phyloP scores from a whole-genome alignment of 2,888 invertebrate species.

The Pocota personata region DNA sequence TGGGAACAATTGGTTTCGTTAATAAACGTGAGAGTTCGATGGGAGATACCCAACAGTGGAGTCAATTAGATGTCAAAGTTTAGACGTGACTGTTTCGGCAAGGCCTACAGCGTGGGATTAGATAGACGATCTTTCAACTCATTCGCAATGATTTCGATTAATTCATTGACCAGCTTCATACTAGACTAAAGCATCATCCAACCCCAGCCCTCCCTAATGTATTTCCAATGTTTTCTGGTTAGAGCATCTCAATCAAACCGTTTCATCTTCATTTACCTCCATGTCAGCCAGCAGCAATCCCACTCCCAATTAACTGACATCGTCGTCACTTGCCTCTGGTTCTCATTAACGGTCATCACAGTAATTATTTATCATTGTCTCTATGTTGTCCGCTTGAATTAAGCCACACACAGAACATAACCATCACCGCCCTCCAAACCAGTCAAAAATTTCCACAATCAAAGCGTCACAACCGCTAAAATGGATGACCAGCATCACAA shows the following conservation, averaged over 20 bases:
- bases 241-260: conserved; percentile 42
- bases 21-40: conserved; percentile 50
- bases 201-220: too few species aligned
- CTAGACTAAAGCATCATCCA: too few species aligned
- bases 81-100: neutral
- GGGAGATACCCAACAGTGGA: neutral
- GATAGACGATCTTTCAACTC: too few species aligned
- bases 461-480: conserved; percentile 53
- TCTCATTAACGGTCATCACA: conserved; percentile 42
- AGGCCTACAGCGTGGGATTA: neutral
- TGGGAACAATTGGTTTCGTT: conserved; percentile 6
- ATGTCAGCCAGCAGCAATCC: conserved; percentile 32
- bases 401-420: conserved; percentile 12
- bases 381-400: conserved; percentile 41
- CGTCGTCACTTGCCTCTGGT: conserved; percentile 35
- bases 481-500: conserved; percentile 49
- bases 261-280: conserved; percentile 59
- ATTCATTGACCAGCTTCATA: conserved; percentile 2
- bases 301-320: conserved; percentile 59
- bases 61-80: conserved; percentile 30
- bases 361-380: conserved; percentile 71
- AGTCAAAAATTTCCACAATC: conserved; percentile 53
- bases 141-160: neutral
- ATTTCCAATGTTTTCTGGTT: conserved; percentile 38
- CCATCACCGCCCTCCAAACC: neutral